These are phyloP conservation scores for Eupelmus urozonus DNA, from an alignment of 2,888 invertebrate species.

Conservation along the genomic window DNA sequence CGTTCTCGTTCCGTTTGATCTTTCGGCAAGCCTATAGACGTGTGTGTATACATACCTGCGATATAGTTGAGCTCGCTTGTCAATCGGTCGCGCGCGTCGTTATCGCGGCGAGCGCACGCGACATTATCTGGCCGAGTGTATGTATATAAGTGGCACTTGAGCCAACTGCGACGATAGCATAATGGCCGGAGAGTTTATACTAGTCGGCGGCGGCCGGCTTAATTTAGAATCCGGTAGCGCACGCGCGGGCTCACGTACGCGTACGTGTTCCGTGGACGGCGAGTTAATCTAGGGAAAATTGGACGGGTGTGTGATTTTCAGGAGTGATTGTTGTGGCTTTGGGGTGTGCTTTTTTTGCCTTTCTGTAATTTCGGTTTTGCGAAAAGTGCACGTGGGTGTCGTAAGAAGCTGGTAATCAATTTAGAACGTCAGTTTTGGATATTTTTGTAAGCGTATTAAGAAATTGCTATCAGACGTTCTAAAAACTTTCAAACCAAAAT, in stretches of 20 bases:
- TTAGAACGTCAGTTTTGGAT: too few species aligned
- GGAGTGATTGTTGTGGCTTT: too few species aligned
- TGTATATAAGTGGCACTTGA: conserved; percentile 52
- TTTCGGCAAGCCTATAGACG: conserved; percentile 18
- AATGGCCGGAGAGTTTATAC: conserved; percentile 28
- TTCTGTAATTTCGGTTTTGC: too few species aligned
- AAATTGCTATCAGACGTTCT: too few species aligned
- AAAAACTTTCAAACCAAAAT: too few species aligned
- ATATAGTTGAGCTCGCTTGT: conserved; percentile 26
- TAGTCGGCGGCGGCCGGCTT: conserved; percentile 31
- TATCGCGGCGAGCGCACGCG: conserved; percentile 43
- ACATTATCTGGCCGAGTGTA: conserved; percentile 35
- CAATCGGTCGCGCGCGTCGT: conserved; percentile 52
- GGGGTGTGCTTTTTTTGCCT: too few species aligned
- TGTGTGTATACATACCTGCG: not conserved
- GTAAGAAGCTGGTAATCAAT: too few species aligned
- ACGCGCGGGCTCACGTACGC: conserved; percentile 4
- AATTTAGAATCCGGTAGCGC: conserved; percentile 50
- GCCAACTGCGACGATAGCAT: conserved; percentile 51
- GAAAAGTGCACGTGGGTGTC: too few species aligned
- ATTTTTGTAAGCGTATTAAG: too few species aligned
- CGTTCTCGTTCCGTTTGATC: conserved; percentile 31
- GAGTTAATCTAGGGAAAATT: conserved; percentile 43
- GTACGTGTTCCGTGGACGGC: not conserved
- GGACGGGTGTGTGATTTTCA: conserved; percentile 34